Base-by-base conservation (phyloP, 2,888 invertebrate species). In the Argynnis bischoffii region DNA sequence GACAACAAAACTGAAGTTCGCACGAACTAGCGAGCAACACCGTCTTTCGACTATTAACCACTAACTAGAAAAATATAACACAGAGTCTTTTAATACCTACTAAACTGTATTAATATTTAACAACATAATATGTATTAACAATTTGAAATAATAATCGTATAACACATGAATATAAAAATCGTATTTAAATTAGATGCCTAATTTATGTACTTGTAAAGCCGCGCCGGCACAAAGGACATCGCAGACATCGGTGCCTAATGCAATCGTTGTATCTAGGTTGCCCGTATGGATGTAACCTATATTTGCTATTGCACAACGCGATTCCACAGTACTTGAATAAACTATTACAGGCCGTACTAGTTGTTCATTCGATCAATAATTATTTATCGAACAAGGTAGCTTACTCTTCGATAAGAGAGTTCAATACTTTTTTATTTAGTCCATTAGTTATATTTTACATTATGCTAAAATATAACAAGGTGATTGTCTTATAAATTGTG, bases 1-100 rank as follows among this genome's bases (percentile, higher is more conserved):
- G 87, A 92, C 91, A 92, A 92, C 91, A 92, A 90, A 82, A 76
- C 82, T 90, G 92, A 92, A 92, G 90, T 92, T 92, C 84, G 90
- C 83, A 85, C 89, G 83, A 71, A 74, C 74, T 73, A 69, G 47
- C 35, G 11, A 35, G 54, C 67, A 70, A 60, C 70, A 69, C 63
- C 63, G 63, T 69, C 50, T 66, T 67, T 57, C 53, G 53, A 66
- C 11, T 55, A 11, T 41, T 46, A 51, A 46, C 60, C 51, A 51
- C 55, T 54, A 61, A 67, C 41, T 16, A 57, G 47, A 60, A 56
- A 67, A 63, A 61, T 16, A 8, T 55, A 6, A 5, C 50, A 11
- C 35, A 41, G 4, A 26, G 35, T 41, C 2, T 6, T 26, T 15
- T 8, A n/a, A 48, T 59, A 59, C 26, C 46, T 59, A 59, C 26